Evolutionary conservation across 2,113 vertebrate species (phyloP).

Genomic region (Candoia aspera): DNA sequence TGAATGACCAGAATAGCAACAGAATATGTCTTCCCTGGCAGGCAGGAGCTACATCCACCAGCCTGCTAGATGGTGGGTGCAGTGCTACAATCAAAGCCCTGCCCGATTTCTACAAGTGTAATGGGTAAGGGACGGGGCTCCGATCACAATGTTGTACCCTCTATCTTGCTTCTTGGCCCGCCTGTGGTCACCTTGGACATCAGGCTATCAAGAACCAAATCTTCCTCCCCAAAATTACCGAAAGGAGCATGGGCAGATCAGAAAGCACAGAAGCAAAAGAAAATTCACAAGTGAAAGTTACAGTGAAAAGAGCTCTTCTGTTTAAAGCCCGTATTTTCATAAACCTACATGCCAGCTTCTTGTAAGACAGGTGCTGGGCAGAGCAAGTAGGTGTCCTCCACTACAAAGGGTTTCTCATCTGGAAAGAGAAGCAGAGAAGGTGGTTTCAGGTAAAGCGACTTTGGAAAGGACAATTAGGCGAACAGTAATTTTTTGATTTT

Average conservation of each 20-base stretch:
- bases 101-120: background rate
- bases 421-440: constrained; percentile 48
- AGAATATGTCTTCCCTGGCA: background rate
- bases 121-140: background rate
- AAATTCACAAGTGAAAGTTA: background rate
- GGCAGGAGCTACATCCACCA: background rate
- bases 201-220: background rate
- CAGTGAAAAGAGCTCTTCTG: background rate
- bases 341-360: constrained; percentile 93
- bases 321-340: background rate
- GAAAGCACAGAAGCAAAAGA: background rate
- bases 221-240: background rate
- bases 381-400: constrained; percentile 93
- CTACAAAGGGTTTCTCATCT: constrained; percentile 93
- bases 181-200: background rate
- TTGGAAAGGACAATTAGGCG: background rate
- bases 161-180: background rate
- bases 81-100: background rate
- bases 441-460: background rate
- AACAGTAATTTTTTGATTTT: background rate
- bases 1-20: background rate
- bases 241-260: background rate
- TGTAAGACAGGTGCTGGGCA: constrained; percentile 91
- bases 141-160: background rate
- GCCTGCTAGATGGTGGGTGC: background rate